Evolutionary conservation across 2,888 invertebrate species (phyloP), one percentile per base, ranked within the genome.

Genomic region (Tenthredo distinguenda): DNA sequence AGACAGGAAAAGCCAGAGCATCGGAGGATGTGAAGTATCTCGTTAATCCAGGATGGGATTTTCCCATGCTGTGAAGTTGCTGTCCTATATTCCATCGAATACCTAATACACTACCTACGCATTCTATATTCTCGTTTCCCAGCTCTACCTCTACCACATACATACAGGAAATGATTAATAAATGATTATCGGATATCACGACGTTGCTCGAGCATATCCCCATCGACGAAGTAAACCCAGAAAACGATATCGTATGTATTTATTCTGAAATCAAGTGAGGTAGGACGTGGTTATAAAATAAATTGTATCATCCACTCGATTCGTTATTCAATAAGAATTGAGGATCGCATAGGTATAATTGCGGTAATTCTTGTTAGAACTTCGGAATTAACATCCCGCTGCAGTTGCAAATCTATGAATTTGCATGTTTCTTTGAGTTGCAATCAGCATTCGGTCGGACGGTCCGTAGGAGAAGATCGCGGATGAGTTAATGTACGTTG

Each of bases 361-460:
- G 6, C 7, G 34, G 18, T 68, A 26, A 62, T 21, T 68, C 68
- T 34, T 15, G 68, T 40, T 76, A 76, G 1, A 26, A 21, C 21
- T 3, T 47, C 6, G 5, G 15, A 15, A 43, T 47, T 15, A 26
- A 21, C 21, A 26, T 50, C 5, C 31, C 6, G 76, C 9, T 50
- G 76, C 50, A 77, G 50, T 77, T 50, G 58, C 50, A 21, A 21
- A 58, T 18, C 34, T 68, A 34, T 65, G 18, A 58, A 81, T 81
- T 81, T 81, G 81, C 81, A 81, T 81, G 58, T 65, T 81, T 81
- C 81, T 81, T 81, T 58, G 81, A 81, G 34, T 62, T 26, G 81
- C 37, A 77, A 65, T 81, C 58, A 65, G 81, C 21, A 62, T 81
- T 81, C 81, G 81, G 26, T 37, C 12, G 43, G 7, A 62, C 2